Conservation (phyloP, 1,140 invertebrate species). For the Drosophila equinoxialis region DNA sequence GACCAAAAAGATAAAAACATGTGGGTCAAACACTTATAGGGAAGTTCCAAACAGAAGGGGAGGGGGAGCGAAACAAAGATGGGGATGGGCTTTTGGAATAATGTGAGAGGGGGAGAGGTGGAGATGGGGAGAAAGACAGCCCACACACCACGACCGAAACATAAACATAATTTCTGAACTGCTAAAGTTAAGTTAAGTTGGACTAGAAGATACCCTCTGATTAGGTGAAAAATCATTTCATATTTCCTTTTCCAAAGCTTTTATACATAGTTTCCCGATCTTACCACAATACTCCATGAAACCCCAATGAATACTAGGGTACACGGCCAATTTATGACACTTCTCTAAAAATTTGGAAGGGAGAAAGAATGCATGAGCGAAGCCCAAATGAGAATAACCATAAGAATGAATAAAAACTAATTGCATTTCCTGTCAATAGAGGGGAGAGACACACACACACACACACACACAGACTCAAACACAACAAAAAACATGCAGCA, state of each 20-base stretch:
- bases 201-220: background rate
- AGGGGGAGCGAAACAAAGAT: background rate
- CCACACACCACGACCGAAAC: constrained; percentile 42
- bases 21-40: constrained; percentile 38
- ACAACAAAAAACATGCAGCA: background rate
- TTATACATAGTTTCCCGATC: too few relatives aligned
- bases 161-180: constrained; percentile 40
- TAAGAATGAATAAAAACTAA: constrained; percentile 41
- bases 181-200: too few relatives aligned
- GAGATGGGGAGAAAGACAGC: background rate
- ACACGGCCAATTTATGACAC: constrained; percentile 48
- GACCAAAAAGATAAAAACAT: constrained; percentile 30
- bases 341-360: constrained; percentile 25
- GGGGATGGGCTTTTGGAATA: background rate
- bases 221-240: too few relatives aligned
- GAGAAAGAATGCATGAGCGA: constrained; percentile 29
- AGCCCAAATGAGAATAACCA: constrained; percentile 30
- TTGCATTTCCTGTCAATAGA: constrained; percentile 51
- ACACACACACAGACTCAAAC: background rate
- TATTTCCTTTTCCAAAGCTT: too few relatives aligned
- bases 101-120: too few relatives aligned
- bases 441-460: constrained; percentile 26
- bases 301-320: background rate
- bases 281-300: too few relatives aligned
- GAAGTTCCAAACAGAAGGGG: constrained; percentile 15